Evolutionary conservation across 1,140 invertebrate species (phyloP).

Genomic region (Zaprionus vittiger): DNA sequence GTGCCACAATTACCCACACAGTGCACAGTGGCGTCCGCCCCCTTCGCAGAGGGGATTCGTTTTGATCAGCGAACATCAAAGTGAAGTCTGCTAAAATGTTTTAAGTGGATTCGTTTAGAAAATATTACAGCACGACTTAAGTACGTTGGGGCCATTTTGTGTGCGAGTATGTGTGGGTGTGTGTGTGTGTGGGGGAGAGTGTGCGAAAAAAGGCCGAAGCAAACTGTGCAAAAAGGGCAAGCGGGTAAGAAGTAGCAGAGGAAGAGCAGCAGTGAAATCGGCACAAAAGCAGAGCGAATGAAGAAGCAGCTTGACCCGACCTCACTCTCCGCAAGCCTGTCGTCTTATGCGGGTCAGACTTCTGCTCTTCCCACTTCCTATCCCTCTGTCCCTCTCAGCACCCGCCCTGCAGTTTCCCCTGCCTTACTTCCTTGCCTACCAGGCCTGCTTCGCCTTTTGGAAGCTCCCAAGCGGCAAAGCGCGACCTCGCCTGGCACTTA

Average conservation of each 20-base stretch:
- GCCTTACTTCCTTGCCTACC: not conserved
- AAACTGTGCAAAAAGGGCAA: constrained; percentile 17
- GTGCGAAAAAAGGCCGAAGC: constrained; percentile 13
- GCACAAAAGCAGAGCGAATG: constrained; percentile 27
- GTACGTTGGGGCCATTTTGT: constrained; percentile 46
- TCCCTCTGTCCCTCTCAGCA: not conserved
- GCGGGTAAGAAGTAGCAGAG: constrained; percentile 30
- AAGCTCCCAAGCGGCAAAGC: not conserved
- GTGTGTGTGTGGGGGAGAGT: constrained; percentile 5
- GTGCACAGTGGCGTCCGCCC: constrained; percentile 1
- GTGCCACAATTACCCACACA: constrained; percentile 28
- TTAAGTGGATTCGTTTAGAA: constrained; percentile 68
- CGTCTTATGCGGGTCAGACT: constrained; percentile 22
- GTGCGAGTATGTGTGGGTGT: not conserved
- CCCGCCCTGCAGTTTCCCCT: not conserved
- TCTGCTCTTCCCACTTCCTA: not conserved
- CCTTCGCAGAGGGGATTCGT: constrained; percentile 6
- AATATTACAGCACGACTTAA: constrained; percentile 55
- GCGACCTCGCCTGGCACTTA: constrained; percentile 2
- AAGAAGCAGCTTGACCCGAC: constrained; percentile 36
- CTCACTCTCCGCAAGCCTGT: not conserved
- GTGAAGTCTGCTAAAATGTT: constrained; percentile 48
- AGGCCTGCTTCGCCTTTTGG: not conserved
- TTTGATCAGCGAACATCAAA: constrained; percentile 65
- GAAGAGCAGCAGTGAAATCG: not conserved